These are phyloP conservation scores for Drosophila limbata DNA, from an alignment of 2,888 invertebrate species.

Conservation along the genomic window DNA sequence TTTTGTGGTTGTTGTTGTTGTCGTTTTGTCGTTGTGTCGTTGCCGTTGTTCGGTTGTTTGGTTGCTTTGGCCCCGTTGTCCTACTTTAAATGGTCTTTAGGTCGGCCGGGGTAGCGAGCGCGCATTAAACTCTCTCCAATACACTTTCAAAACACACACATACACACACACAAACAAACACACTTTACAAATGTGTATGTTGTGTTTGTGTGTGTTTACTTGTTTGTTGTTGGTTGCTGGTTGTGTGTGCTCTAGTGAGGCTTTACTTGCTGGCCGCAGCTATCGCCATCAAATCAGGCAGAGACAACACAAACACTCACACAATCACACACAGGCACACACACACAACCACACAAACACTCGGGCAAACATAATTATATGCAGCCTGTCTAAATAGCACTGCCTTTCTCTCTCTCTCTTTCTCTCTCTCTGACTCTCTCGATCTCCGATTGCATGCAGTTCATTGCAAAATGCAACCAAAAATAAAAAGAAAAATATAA, in stretches of 20 bases:
- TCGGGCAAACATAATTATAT: conserved; percentile 44
- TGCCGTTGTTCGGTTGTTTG: conserved; percentile 29
- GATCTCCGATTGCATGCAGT: conserved; percentile 1
- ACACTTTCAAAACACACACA: conserved; percentile 8
- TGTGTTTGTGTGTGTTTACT: conserved; percentile 30
- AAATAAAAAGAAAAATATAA: conserved; percentile 19
- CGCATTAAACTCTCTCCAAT: conserved; percentile 72
- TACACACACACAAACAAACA: conserved; percentile 4
- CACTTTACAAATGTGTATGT: not conserved
- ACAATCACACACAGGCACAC: conserved; percentile 14
- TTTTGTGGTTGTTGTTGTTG: conserved; percentile 38
- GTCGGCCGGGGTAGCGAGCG: conserved; percentile 57
- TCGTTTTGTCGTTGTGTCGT: conserved; percentile 35
- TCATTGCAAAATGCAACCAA: conserved; percentile 31
- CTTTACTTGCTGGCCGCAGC: conserved; percentile 56
- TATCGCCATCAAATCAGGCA: conserved; percentile 78
- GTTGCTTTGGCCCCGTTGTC: conserved; percentile 67
- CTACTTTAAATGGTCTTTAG: conserved; percentile 78
- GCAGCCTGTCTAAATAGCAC: conserved; percentile 70
- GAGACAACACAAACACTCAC: conserved; percentile 23
- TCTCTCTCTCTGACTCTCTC: not conserved
- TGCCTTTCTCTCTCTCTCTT: conserved; percentile 13
- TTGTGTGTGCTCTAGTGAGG: conserved; percentile 47
- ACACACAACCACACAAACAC: conserved; percentile 14
- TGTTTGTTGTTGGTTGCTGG: conserved; percentile 36